Conservation (phyloP, 2,113 vertebrate genomes). For the Mormoops blainvillei region DNA sequence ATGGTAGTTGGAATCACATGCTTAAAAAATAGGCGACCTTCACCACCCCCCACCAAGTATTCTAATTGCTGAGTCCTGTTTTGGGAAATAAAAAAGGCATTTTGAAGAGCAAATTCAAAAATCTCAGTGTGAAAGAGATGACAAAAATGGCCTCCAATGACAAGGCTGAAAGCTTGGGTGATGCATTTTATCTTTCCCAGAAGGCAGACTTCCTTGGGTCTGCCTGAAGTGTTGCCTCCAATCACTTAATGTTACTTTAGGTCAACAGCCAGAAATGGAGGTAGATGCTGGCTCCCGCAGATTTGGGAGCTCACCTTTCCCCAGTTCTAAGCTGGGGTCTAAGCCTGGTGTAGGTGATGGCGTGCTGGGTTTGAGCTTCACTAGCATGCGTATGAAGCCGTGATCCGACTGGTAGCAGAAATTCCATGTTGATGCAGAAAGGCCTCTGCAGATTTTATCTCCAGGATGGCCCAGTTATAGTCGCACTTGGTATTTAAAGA, state of each 20-base stretch:
- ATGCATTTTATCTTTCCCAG: not conserved
- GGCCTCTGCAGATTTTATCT: constrained; percentile 53
- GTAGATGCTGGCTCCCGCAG: not conserved
- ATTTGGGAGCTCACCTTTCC: not conserved
- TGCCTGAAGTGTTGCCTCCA: not conserved
- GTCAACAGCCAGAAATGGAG: not conserved
- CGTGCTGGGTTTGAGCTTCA: not conserved
- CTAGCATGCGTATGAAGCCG: not conserved
- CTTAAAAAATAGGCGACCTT: not conserved
- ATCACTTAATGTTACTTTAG: not conserved
- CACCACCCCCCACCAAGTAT: not conserved
- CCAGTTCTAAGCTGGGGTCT: not conserved
- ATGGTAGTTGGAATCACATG: not conserved
- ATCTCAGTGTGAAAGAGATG: not conserved
- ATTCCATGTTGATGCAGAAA: constrained; percentile 41
- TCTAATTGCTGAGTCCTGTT: not conserved
- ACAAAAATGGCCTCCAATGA: not conserved
- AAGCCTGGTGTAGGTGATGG: not conserved
- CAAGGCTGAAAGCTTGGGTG: not conserved
- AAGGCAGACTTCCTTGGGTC: not conserved
- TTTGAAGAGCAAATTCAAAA: not conserved
- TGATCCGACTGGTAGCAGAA: constrained; percentile 53
- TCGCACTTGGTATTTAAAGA: constrained; percentile 64
- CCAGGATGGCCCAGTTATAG: not conserved
- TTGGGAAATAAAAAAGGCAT: not conserved